Conservation (phyloP, 2,797 vertebrate species). For the Orestias chungarensis region DNA sequence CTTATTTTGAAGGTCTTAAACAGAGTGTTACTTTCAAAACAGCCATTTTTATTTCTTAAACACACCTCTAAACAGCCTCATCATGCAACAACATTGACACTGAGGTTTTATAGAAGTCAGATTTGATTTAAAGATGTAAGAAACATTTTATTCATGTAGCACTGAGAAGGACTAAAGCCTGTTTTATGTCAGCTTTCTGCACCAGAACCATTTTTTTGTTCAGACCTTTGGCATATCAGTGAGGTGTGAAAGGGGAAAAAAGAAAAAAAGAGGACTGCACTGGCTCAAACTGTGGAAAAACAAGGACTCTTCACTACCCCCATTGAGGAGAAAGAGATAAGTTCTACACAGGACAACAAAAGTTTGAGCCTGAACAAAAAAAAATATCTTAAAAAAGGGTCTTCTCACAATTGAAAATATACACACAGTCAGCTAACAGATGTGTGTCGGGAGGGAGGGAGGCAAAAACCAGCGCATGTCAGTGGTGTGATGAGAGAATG, state of each 20-base stretch:
- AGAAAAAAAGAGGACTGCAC: conserved; percentile 39
- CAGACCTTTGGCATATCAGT: conserved; percentile 53
- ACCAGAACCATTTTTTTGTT: conserved; percentile 36
- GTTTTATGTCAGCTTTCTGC: conserved; percentile 29
- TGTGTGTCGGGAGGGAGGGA: conserved; percentile 56
- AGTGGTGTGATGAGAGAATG: conserved; percentile 64
- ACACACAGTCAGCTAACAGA: conserved; percentile 48
- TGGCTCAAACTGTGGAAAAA: conserved; percentile 70
- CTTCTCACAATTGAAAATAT: conserved; percentile 66
- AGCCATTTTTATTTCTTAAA: too few relatives aligned
- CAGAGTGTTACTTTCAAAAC: conserved; percentile 3
- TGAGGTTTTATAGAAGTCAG: conserved; percentile 1
- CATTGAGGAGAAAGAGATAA: conserved; percentile 58
- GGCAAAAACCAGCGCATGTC: conserved; percentile 56
- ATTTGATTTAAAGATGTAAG: conserved; percentile 23
- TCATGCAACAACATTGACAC: background rate
- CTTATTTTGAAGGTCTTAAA: background rate
- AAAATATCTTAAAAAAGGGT: conserved; percentile 36
- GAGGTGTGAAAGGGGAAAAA: conserved; percentile 7
- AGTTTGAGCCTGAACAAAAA: conserved; percentile 27
- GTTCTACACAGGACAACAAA: conserved; percentile 53
- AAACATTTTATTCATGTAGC: conserved; percentile 36
- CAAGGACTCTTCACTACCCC: conserved; percentile 44
- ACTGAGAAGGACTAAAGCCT: conserved; percentile 32
- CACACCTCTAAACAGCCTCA: conserved; percentile 14